Percentiles rank a stretch among this genome's conserved stretches.
Evolutionary conservation across 2,888 invertebrate genomes (phyloP).

Genomic region (Aproaerema taeniolella): DNA sequence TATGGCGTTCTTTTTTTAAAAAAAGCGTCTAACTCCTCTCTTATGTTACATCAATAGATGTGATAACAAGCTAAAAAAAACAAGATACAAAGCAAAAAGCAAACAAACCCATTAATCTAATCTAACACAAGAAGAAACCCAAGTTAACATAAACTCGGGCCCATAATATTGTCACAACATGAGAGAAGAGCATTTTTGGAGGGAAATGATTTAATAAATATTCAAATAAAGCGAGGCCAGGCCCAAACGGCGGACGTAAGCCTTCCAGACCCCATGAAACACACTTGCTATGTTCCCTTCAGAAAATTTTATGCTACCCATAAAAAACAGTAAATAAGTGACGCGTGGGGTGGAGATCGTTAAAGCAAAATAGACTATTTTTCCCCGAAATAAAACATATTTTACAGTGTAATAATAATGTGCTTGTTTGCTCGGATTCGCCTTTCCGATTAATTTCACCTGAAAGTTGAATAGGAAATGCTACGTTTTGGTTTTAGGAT

Average conservation of each 20-base stretch:
- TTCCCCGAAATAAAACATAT: slow-evolving; percentile 4
- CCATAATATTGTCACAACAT: neutral
- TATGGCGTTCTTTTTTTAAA: no score
- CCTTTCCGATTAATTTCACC: no score
- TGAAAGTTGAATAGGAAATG: no score
- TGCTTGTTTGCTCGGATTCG: no score
- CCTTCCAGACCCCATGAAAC: slow-evolving; percentile 23
- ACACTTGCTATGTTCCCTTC: slow-evolving; percentile 3
- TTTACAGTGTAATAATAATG: slow-evolving; percentile 4
- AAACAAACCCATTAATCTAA: no score
- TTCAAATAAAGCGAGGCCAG: slow-evolving; percentile 55
- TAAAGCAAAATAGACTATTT: slow-evolving; percentile 10
- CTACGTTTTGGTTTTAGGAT: no score
- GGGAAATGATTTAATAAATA: slow-evolving; percentile 57
- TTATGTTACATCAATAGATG: no score
- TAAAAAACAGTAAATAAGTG: slow-evolving; percentile 17
- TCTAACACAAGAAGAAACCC: no score
- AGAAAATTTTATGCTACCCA: slow-evolving; percentile 14
- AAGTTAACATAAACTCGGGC: no score
- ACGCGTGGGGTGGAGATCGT: slow-evolving; percentile 6
- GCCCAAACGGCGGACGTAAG: slow-evolving; percentile 32
- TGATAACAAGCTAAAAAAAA: no score
- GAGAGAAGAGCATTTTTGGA: neutral
- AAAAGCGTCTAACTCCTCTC: no score
- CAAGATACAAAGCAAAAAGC: no score